Evolutionary conservation across 1,140 invertebrate species (phyloP), one percentile per base, ranked within the genome.

Genomic region (Lethocerus indicus): DNA sequence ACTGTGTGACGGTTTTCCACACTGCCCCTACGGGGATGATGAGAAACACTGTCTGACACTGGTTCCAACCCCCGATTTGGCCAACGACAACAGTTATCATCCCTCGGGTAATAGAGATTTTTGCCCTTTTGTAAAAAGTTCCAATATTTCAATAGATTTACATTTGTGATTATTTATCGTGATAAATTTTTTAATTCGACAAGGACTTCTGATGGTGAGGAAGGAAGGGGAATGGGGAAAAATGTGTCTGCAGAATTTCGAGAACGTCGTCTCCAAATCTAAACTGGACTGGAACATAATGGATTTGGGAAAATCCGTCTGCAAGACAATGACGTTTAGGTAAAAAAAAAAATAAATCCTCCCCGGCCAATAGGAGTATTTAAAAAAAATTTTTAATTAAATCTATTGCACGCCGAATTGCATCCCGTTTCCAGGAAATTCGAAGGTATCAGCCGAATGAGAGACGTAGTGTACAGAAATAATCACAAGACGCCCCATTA

Each of bases 1-100:
- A 53, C 73, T 85, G 26, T 89, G 85, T 64, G 80, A 90, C 63
- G 81, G 81, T 1, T 64, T 67, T 7, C 69, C 71, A 20, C 81
- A 91, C 58, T 92, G 87, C 67, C 81, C 79, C 1, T 68, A 76
- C 46, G 81, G 78, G 1, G 85, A 87, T 60, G 87, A 92, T 63
- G 87, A 90, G 63, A 73, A 73, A 36, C 76, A 78, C 49, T 86
- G 82, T 57, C 76, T 69, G 16, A 64, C 63, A 41, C 58, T 70
- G 13, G 60, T 25, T 6, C 41, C 41, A 0, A 66, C 67, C 14
- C 41, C 66, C 1, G 62, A 64, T 23, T 63, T 64, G 5, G 67
- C 67, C 9, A 63, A 69, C 18, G 67, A 69, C 12, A 68, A 74
- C 55, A 67, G 70, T 5, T 77, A 77, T 60, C 67, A 71, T 53